These are phyloP conservation scores for Pagrus major DNA, from an alignment of 2,113 vertebrate genomes.

Conservation along the genomic window DNA sequence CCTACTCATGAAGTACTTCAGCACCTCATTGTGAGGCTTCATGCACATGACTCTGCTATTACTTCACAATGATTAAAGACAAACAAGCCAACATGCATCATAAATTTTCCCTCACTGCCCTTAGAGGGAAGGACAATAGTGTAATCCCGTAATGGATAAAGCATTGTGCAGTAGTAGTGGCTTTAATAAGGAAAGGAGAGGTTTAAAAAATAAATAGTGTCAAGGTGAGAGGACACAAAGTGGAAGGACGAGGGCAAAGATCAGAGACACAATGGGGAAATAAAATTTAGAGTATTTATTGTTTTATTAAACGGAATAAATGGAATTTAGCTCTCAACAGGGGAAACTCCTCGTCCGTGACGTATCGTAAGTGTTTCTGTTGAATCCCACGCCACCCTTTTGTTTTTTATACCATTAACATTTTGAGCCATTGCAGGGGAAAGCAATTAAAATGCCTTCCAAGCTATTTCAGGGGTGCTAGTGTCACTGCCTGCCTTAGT, in stretches of 20 bases:
- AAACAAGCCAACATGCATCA: conserved; percentile 60
- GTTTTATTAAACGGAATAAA: conserved; percentile 21
- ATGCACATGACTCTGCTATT: conserved; percentile 71
- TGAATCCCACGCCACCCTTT: conserved; percentile 23
- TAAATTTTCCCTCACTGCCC: conserved; percentile 49
- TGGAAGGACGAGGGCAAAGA: conserved; percentile 61
- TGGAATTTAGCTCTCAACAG: conserved; percentile 34
- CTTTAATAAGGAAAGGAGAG: conserved; percentile 7
- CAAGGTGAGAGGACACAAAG: conserved; percentile 58
- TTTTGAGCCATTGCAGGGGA: conserved; percentile 76
- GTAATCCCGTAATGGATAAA: conserved; percentile 16
- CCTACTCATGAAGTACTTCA: conserved; percentile 81
- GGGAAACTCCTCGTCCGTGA: conserved; percentile 25
- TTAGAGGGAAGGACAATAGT: conserved; percentile 34
- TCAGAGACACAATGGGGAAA: conserved; percentile 55
- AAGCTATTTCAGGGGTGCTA: conserved; percentile 80
- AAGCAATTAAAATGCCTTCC: conserved; percentile 83
- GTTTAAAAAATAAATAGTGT: conserved; percentile 53
- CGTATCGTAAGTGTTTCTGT: conserved; percentile 1
- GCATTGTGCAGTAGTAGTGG: conserved; percentile 8
- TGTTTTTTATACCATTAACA: conserved; percentile 53
- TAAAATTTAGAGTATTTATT: conserved; percentile 54
- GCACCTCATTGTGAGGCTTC: conserved; percentile 84
- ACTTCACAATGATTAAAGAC: conserved; percentile 75
- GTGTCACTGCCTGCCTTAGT: conserved; percentile 67